phyloP scores from a whole-genome alignment of 2,888 invertebrate genomes.

The Fissipunctia ypsillon region DNA sequence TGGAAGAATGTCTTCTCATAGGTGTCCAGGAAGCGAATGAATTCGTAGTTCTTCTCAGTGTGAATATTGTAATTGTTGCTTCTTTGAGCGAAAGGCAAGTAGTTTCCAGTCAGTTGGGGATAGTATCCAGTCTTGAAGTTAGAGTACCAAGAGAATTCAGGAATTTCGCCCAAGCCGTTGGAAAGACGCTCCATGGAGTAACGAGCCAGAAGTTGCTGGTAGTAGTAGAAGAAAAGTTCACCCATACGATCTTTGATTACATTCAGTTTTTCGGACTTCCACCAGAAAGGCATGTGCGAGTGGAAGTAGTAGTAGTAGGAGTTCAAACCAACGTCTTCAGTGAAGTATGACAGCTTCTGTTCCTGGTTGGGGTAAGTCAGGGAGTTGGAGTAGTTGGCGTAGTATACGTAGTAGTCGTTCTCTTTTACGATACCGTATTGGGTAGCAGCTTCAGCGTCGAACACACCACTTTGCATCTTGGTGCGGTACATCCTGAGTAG shows the following conservation, averaged over 20 bases:
- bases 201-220: conserved; percentile 92
- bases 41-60: conserved; percentile 85
- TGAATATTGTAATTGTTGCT: conserved; percentile 91
- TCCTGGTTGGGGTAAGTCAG: conserved; percentile 89
- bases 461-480: conserved; percentile 82
- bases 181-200: conserved; percentile 93
- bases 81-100: conserved; percentile 90
- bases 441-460: conserved; percentile 76
- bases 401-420: conserved; percentile 84
- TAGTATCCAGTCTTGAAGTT: conserved; percentile 86
- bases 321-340: conserved; percentile 93
- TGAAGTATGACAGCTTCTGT: conserved; percentile 92
- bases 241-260: conserved; percentile 91
- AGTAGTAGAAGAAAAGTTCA: conserved; percentile 92
- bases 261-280: conserved; percentile 88
- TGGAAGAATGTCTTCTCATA: conserved; percentile 90
- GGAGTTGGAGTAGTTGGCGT: conserved; percentile 91
- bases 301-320: conserved; percentile 92
- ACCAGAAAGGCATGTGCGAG: conserved; percentile 91
- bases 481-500: conserved; percentile 83
- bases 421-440: conserved; percentile 83
- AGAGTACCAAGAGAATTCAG: conserved; percentile 91
- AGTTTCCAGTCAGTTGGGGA: conserved; percentile 68
- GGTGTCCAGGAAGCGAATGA: conserved; percentile 89
- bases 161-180: conserved; percentile 91